Evolutionary conservation across 2,888 invertebrate species (phyloP), one percentile per base, ranked within the genome.

Genomic region (Choreutis nemorana): DNA sequence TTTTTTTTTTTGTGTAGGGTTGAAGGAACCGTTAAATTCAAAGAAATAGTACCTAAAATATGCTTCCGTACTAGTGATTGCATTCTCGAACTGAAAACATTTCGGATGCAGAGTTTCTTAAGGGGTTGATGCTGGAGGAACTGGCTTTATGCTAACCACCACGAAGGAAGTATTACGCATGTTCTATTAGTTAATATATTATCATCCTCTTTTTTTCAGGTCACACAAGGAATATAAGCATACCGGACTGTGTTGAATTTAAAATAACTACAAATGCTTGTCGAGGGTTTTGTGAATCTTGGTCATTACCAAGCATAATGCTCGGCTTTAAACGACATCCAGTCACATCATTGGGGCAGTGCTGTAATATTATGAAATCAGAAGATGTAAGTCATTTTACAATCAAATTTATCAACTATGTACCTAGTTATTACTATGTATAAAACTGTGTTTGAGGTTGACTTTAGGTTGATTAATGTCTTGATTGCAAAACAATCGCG

Each of bases 281-380:
- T 55, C 84, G 91, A 9, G 94, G 94, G 1, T 93, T 84, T 67
- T 94, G 94, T 62, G 88, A 90, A 52, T 93, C 92, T 2, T 92
- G 89, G 84, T 89, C 94, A 2, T 83, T 92, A 24, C 93, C 94
- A 0, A 90, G 91, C 39, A 75, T 83, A 35, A 75, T 75, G 67
- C 44, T 77, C 24, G 75, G 75, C 5, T 72, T 70, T 42, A 78
- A 79, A 33, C 54, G 73, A 20, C 77, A 89, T 47, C 83, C 86
- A 1, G 85, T 90, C 32, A 88, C 89, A 2, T 91, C 92, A 1
- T 82, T 91, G 18, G 93, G 91, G 6, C 90, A 93, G 55, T 94
- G 94, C 65, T 94, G 94, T 66, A 91, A 91, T 61, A 94, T 94
- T 48, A 90, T 91, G 87, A 91, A 92, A 48, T 88, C 92, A 0